Percentiles rank a stretch among this genome's conserved stretches.
Conservation (phyloP, 2,888 invertebrate species). For the Latrodectus elegans region DNA sequence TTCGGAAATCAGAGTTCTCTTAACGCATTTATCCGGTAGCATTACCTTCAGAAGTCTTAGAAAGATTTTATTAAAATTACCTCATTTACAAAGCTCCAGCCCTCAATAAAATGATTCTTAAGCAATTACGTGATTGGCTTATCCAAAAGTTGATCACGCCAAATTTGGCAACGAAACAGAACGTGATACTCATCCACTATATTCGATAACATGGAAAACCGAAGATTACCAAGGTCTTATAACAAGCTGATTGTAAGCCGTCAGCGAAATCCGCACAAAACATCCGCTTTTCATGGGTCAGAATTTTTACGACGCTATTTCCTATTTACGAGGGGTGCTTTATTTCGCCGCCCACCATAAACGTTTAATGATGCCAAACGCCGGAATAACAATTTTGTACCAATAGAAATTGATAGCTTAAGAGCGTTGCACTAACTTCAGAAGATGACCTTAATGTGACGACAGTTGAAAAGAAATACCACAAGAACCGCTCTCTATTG, state of each 20-base stretch:
- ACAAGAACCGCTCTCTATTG: too few relatives aligned
- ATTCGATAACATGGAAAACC: not conserved
- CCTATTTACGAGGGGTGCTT: conserved; percentile 15
- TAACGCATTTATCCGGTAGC: too few relatives aligned
- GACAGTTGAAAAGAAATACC: too few relatives aligned
- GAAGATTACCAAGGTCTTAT: not conserved
- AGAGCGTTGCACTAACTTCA: too few relatives aligned
- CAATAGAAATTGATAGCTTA: not conserved
- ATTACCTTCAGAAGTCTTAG: too few relatives aligned
- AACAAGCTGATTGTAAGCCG: not conserved
- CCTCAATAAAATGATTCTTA: not conserved
- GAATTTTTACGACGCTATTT: conserved; percentile 27
- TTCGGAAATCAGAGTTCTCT: too few relatives aligned
- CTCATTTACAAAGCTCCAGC: too few relatives aligned
- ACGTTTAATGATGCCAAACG: not conserved
- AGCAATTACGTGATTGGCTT: conserved; percentile 3
- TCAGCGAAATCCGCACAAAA: not conserved
- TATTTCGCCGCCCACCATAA: conserved; percentile 5
- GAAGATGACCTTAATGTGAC: too few relatives aligned
- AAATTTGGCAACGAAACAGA: not conserved
- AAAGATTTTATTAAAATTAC: too few relatives aligned
- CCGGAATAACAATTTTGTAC: not conserved
- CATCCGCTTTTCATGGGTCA: not conserved
- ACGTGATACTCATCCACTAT: not conserved
- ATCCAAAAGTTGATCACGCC: not conserved